Percentiles rank a stretch among this genome's conserved stretches.
Evolutionary conservation across 2,797 vertebrate species (phyloP).

Genomic region (Poecilia picta): DNA sequence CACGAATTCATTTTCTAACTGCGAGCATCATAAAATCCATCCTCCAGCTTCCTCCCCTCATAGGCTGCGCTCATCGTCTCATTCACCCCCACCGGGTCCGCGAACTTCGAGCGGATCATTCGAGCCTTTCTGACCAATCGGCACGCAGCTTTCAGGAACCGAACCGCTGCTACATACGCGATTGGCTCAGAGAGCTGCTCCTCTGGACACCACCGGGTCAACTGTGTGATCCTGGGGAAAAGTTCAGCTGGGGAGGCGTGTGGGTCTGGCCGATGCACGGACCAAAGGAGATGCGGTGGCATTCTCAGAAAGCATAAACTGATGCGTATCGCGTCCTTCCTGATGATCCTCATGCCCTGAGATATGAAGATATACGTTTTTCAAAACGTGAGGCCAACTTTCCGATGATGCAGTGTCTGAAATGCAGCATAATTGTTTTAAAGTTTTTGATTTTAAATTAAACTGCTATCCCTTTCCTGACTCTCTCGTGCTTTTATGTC

Average conservation of each 20-base stretch:
- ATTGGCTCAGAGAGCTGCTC: slow-evolving; percentile 2
- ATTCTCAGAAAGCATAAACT: background rate
- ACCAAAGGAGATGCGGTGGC: background rate
- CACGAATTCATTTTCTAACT: slow-evolving; percentile 1
- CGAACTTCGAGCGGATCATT: slow-evolving; percentile 26
- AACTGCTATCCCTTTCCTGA: no score
- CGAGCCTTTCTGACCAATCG: slow-evolving; percentile 20
- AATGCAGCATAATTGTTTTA: background rate
- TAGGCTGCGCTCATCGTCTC: slow-evolving; percentile 21
- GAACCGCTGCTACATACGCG: background rate
- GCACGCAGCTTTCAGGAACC: background rate
- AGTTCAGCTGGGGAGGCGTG: background rate
- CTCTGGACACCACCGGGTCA: background rate
- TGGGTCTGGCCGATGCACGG: background rate
- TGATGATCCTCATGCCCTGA: background rate
- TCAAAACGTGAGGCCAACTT: background rate
- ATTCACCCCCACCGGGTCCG: slow-evolving; percentile 1
- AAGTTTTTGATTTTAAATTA: background rate
- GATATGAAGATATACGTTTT: no score
- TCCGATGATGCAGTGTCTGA: background rate
- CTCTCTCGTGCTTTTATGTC: no score
- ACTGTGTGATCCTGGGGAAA: background rate
- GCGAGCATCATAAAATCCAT: slow-evolving; percentile 7
- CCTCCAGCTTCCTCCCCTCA: slow-evolving; percentile 3
- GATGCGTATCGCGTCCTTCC: background rate